These are phyloP conservation scores for Scomber colias DNA, from an alignment of 2,113 vertebrate genomes.

Conservation along the genomic window DNA sequence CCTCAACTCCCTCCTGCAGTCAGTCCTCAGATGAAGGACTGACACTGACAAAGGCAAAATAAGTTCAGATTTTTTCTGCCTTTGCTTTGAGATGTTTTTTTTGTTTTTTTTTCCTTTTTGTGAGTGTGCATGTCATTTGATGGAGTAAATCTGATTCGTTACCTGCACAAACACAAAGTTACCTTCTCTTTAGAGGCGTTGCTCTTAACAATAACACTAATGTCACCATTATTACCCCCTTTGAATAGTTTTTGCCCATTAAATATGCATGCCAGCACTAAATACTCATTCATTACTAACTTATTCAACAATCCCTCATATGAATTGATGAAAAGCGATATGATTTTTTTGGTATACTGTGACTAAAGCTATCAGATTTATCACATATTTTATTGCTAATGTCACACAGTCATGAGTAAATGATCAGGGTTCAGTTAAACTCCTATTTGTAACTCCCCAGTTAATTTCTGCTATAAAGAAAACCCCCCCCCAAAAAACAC, in stretches of 20 bases:
- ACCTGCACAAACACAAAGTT: conserved; percentile 7
- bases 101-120: conserved; percentile 7
- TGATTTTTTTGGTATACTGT: neutral
- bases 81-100: conserved; percentile 20
- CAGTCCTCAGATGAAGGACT: conserved; percentile 3
- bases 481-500: no score
- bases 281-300: conserved; percentile 39
- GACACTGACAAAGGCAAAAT: conserved; percentile 19
- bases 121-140: conserved; percentile 58
- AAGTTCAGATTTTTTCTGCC: conserved; percentile 17
- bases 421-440: no score
- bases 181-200: neutral
- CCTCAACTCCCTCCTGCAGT: neutral
- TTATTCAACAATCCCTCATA: conserved; percentile 9
- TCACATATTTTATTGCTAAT: neutral
- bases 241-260: conserved; percentile 10
- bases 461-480: no score
- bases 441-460: neutral
- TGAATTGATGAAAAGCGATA: neutral
- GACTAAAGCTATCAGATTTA: neutral
- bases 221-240: conserved; percentile 9
- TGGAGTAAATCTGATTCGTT: conserved; percentile 35
- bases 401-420: no score
- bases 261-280: conserved; percentile 37
- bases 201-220: conserved; percentile 4